A percentile compares a stretch with the other conserved stretches of the same genome.
Conservation (phyloP, 2,888 invertebrate genomes). For the Calliopum simillimum region DNA sequence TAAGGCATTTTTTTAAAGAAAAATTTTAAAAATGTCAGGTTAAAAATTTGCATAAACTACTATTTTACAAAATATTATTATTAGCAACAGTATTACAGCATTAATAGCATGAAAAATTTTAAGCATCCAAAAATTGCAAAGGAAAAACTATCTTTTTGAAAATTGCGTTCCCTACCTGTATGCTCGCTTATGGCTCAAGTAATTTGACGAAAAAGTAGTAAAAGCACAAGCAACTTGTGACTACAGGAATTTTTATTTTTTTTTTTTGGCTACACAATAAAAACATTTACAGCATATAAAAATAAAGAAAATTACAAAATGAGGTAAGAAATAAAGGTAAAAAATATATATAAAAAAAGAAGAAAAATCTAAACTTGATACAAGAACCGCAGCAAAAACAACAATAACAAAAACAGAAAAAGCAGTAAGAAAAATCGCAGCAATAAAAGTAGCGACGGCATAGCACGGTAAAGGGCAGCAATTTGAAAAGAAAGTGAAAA, state of each 20-base stretch:
- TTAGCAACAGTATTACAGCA: no score
- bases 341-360: slow-evolving; percentile 36
- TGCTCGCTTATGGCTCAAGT: neutral
- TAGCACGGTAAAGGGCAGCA: slow-evolving; percentile 55
- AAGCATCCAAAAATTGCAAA: no score
- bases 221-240: neutral
- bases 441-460: slow-evolving; percentile 43
- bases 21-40: no score
- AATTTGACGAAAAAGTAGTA: neutral
- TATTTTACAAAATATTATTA: no score
- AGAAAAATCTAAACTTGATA: neutral
- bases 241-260: neutral
- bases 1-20: no score
- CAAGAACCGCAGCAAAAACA: no score
- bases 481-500: slow-evolving; percentile 54
- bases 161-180: neutral
- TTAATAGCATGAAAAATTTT: no score
- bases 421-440: slow-evolving; percentile 54
- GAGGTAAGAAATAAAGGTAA: slow-evolving; percentile 47
- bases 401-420: slow-evolving; percentile 52
- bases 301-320: slow-evolving; percentile 61
- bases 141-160: neutral
- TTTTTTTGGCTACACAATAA: neutral
- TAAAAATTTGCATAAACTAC: no score
- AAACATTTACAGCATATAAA: slow-evolving; percentile 46